These are phyloP conservation scores for Cheilosia vulpina DNA, from an alignment of 2,888 invertebrate species.

Conservation along the genomic window DNA sequence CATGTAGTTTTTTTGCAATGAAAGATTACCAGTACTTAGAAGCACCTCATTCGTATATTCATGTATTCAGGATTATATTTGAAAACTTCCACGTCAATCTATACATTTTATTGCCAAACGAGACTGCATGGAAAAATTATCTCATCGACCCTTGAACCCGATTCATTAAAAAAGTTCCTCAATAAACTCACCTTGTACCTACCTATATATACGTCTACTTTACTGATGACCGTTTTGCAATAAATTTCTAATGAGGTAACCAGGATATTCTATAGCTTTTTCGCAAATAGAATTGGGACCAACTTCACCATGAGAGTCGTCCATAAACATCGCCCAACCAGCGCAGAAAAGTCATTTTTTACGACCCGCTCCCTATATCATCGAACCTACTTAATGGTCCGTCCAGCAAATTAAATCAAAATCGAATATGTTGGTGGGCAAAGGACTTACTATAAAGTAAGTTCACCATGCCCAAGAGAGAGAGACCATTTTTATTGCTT, in stretches of 20 bases:
- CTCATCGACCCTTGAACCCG: slow-evolving; percentile 18
- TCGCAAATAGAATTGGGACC: slow-evolving; percentile 41
- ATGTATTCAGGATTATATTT: too few relatives aligned
- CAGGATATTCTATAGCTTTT: slow-evolving; percentile 12
- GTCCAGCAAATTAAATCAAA: slow-evolving; percentile 72
- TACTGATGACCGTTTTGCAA: slow-evolving; percentile 50
- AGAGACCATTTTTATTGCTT: slow-evolving; percentile 66
- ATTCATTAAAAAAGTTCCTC: slow-evolving; percentile 38
- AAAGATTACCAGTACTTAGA: too few relatives aligned
- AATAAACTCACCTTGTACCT: slow-evolving; percentile 8
- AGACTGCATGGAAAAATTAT: neutral
- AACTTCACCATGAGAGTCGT: slow-evolving; percentile 15
- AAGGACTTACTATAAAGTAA: slow-evolving; percentile 30
- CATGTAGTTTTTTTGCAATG: too few relatives aligned
- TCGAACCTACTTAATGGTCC: slow-evolving; percentile 69
- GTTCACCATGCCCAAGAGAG: neutral
- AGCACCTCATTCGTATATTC: too few relatives aligned
- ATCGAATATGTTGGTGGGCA: slow-evolving; percentile 46
- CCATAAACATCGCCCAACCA: slow-evolving; percentile 40
- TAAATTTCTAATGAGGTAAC: slow-evolving; percentile 68
- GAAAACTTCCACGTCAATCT: too few relatives aligned
- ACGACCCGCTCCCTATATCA: slow-evolving; percentile 50
- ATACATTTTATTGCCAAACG: too few relatives aligned
- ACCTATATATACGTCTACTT: neutral
- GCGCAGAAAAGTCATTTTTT: slow-evolving; percentile 53